Percentiles rank a stretch among this genome's conserved stretches.
Conservation (phyloP, 1,140 invertebrate species). For the Heliconius congener region DNA sequence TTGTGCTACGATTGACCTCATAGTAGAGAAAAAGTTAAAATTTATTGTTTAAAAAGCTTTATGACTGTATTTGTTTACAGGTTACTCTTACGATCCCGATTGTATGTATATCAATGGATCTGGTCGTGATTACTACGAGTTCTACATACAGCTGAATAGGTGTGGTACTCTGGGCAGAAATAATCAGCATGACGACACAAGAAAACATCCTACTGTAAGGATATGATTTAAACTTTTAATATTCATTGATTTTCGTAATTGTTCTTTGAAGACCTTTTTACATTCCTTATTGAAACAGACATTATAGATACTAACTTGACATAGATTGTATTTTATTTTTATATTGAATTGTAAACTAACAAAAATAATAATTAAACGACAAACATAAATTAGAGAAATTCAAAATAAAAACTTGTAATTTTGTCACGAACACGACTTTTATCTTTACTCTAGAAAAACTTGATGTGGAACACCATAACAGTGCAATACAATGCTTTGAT, state of each 20-base stretch:
- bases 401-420: no score
- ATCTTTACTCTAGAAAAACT: conserved; percentile 86
- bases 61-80: conserved; percentile 67
- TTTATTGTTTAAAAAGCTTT: not conserved
- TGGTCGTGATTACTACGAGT: conserved; percentile 94
- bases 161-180: conserved; percentile 95
- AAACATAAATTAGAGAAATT: no score
- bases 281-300: no score
- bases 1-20: no score
- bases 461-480: conserved; percentile 98
- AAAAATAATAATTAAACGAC: not conserved
- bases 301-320: no score
- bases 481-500: conserved; percentile 97
- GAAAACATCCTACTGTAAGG: conserved; percentile 90
- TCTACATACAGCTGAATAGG: conserved; percentile 95
- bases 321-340: no score
- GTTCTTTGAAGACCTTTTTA: not conserved
- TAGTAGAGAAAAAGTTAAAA: no score
- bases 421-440: not conserved
- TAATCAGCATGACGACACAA: conserved; percentile 90
- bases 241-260: not conserved
- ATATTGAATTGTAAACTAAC: not conserved
- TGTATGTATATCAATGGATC: conserved; percentile 98
- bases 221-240: not conserved
- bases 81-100: conserved; percentile 95